phyloP scores from a whole-genome alignment of 2,113 vertebrate genomes.

The Rhea americana region DNA sequence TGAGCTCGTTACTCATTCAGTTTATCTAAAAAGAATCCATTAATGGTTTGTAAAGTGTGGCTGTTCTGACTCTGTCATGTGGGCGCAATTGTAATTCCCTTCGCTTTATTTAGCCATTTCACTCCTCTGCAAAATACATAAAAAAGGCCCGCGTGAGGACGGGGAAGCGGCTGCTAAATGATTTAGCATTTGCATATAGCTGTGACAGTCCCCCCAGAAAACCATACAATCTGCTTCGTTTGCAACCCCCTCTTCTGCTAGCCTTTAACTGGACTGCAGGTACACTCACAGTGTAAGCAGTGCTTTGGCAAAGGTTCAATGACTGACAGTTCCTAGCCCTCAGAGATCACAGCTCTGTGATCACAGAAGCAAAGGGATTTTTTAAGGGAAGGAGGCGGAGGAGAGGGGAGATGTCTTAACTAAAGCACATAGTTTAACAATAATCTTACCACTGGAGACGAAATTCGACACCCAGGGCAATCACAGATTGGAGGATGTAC shows the following conservation, averaged over 20 bases:
- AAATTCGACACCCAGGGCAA: slow-evolving; percentile 99
- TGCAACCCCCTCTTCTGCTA: background rate
- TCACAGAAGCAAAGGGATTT: background rate
- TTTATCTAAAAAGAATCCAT: background rate
- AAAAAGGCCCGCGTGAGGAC: background rate
- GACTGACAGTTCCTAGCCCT: background rate
- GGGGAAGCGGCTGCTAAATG: background rate
- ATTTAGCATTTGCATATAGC: background rate
- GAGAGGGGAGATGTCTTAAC: slow-evolving; percentile 53
- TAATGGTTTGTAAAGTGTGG: background rate
- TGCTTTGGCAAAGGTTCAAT: background rate
- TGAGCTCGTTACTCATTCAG: background rate
- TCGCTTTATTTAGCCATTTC: slow-evolving; percentile 16
- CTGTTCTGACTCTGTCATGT: background rate
- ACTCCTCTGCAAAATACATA: background rate
- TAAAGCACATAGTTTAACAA: slow-evolving; percentile 68
- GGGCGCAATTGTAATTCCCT: background rate
- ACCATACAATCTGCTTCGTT: background rate
- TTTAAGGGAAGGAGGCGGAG: slow-evolving; percentile 14
- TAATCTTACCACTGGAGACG: slow-evolving; percentile 97
- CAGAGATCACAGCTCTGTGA: background rate
- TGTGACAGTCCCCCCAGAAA: background rate
- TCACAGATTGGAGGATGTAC: slow-evolving; percentile 99
- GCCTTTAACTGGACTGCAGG: background rate
- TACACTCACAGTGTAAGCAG: background rate